Percentiles rank a stretch among this genome's conserved stretches.
Evolutionary conservation across 2,888 invertebrate species (phyloP).

Genomic region (Scaeva pyrastri): DNA sequence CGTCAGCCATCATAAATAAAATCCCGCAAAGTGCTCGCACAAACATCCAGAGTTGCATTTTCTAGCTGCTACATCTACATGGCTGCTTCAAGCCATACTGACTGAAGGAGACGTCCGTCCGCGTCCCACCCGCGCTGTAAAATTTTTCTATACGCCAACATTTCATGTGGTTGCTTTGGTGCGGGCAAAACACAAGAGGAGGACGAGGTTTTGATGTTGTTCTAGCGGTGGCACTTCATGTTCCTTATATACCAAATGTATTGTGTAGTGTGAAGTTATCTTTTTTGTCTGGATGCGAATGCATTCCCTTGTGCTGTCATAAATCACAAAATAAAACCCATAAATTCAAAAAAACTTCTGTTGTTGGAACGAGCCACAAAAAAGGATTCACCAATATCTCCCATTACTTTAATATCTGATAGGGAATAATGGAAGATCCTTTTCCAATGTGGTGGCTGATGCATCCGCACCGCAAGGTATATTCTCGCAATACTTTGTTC

Average conservation of each 20-base stretch:
- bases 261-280: slow-evolving; percentile 49
- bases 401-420: slow-evolving; percentile 71
- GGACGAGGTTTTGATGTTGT: slow-evolving; percentile 62
- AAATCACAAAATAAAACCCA: slow-evolving; percentile 75
- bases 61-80: neutral
- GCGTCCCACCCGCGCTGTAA: slow-evolving; percentile 47
- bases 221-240: slow-evolving; percentile 70
- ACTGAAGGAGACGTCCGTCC: slow-evolving; percentile 26
- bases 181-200: slow-evolving; percentile 32
- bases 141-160: slow-evolving; percentile 44
- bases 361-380: slow-evolving; percentile 51
- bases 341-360: slow-evolving; percentile 68
- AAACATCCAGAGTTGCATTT: slow-evolving; percentile 63
- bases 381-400: slow-evolving; percentile 71
- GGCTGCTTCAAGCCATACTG: neutral
- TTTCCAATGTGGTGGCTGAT: slow-evolving; percentile 33
- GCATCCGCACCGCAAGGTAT: slow-evolving; percentile 52
- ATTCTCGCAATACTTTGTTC: slow-evolving; percentile 9
- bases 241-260: slow-evolving; percentile 67
- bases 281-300: slow-evolving; percentile 62
- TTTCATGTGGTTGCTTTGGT: slow-evolving; percentile 53
- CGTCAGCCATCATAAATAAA: slow-evolving; percentile 74
- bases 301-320: slow-evolving; percentile 75
- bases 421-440: slow-evolving; percentile 67
- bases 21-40: slow-evolving; percentile 63